Base-by-base conservation (phyloP, 2,888 invertebrate species). In the Caenorhabditis sp. region DNA sequence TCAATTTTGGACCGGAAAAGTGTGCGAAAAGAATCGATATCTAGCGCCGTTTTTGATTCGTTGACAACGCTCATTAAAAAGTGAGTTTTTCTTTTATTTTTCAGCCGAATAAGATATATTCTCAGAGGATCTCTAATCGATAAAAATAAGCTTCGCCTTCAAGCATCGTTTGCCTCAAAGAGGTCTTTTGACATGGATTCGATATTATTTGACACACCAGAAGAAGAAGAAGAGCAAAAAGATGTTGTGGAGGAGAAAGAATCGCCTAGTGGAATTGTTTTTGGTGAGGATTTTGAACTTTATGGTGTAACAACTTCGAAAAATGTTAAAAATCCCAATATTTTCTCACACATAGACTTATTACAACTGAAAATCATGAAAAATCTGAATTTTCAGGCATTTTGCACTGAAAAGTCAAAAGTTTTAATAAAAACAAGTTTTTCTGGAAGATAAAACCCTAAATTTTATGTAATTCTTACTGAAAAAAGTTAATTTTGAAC, bases 121-220 rank as follows among this genome's bases (percentile, higher is more conserved):
- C 59, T 20, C 60, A 69, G 69, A 65, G 70, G 70, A 53, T 70
- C 70, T 1, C 50, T 70, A 27, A 65, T 70, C 58, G 65, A 70
- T 59, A 70, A 70, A 25, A 70, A 70, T 10, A 64, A 65, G 0
- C 27, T 65, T 1, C 63, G 62, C 57, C 43, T 70, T 12, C 64
- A 65, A 2, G 43, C 64, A 1, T 70, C 70, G 4, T 58, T 62
- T 53, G 65, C 65, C 52, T 65, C 70, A 8, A 70, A 70, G 53
- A 59, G 70, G 53, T 65, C 64, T 14, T 70, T 70, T 43, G 70
- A 69, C 38, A 36, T 63, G 23, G 69, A 70, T 49, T 43, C 43
- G 7, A 54, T 64, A 50, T 56, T 59, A n/a, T n/a, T 62, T 14
- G 62, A 36, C 17, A 57, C 54, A 52, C 59, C 63, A 14, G 67